A percentile compares a stretch with the other conserved stretches of the same genome.
phyloP scores from a whole-genome alignment of 1,140 invertebrate species.

The Magallana gigas region DNA sequence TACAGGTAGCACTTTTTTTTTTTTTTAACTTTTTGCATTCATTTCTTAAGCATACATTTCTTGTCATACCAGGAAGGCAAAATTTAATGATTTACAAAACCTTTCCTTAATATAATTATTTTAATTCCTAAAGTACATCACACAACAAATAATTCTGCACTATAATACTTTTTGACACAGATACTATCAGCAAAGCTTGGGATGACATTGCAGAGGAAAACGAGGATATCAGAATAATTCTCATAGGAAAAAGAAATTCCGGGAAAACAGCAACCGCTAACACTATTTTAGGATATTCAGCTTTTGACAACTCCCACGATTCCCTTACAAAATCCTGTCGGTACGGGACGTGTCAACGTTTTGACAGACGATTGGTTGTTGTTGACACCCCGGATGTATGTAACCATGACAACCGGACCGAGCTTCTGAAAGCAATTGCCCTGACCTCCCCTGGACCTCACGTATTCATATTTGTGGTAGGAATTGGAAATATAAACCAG shows the following conservation, averaged over 20 bases:
- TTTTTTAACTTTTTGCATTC: no score
- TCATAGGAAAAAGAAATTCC: conserved; percentile 10
- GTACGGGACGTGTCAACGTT: conserved; percentile 26
- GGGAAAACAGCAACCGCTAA: conserved; percentile 1
- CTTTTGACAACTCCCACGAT: background rate
- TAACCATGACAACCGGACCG: background rate
- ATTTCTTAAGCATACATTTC: no score
- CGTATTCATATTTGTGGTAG: conserved; percentile 19
- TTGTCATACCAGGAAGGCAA: no score
- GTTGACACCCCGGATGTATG: conserved; percentile 1
- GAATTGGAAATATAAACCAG: conserved; percentile 5
- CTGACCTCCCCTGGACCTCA: conserved; percentile 14
- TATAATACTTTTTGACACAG: background rate
- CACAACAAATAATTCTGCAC: no score
- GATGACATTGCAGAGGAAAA: background rate
- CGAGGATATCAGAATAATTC: conserved; percentile 22
- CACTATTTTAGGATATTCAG: background rate
- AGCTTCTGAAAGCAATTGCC: background rate
- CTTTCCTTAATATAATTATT: no score
- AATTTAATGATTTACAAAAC: no score
- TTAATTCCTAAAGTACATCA: no score
- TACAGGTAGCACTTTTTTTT: no score
- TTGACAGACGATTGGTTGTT: conserved; percentile 16
- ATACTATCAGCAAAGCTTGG: background rate
- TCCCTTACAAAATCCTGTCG: background rate